phyloP scores from a whole-genome alignment of 2,797 vertebrate species.

The Denticeps clupeoides region DNA sequence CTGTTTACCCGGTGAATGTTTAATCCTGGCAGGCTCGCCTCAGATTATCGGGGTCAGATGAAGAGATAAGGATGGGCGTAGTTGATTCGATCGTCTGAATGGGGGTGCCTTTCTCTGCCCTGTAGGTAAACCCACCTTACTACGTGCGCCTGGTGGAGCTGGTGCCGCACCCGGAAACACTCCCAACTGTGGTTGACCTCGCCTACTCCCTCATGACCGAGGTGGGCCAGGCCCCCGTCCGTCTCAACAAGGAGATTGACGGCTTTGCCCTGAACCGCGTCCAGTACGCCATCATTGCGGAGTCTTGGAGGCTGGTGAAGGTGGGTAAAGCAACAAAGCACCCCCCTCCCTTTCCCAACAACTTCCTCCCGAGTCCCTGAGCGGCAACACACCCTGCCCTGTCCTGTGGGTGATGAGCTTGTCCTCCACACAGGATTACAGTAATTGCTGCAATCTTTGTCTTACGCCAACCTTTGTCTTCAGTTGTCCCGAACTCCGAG shows the following conservation, averaged over 20 bases:
- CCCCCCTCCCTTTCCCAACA: slow-evolving; percentile 12
- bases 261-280: slow-evolving; percentile 90
- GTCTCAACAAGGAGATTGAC: slow-evolving; percentile 74
- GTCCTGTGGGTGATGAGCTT: too few relatives aligned
- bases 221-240: slow-evolving; percentile 80
- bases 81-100: too few relatives aligned
- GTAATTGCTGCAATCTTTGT: slow-evolving; percentile 9
- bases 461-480: slow-evolving; percentile 6
- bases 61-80: too few relatives aligned
- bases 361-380: too few relatives aligned
- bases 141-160: slow-evolving; percentile 86
- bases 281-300: slow-evolving; percentile 83
- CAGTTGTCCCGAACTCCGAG: not conserved
- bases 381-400: too few relatives aligned
- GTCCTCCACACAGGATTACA: slow-evolving; percentile 7
- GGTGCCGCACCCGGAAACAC: slow-evolving; percentile 85
- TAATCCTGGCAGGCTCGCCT: slow-evolving; percentile 19
- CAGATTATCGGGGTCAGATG: too few relatives aligned
- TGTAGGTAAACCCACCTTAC: slow-evolving; percentile 91
- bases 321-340: slow-evolving; percentile 56
- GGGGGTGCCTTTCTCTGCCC: not conserved
- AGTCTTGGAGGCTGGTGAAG: slow-evolving; percentile 89
- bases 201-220: slow-evolving; percentile 74
- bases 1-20: slow-evolving; percentile 25
- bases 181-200: slow-evolving; percentile 57